phyloP scores from a whole-genome alignment of 2,888 invertebrate genomes.

The Rhingia rostrata region DNA sequence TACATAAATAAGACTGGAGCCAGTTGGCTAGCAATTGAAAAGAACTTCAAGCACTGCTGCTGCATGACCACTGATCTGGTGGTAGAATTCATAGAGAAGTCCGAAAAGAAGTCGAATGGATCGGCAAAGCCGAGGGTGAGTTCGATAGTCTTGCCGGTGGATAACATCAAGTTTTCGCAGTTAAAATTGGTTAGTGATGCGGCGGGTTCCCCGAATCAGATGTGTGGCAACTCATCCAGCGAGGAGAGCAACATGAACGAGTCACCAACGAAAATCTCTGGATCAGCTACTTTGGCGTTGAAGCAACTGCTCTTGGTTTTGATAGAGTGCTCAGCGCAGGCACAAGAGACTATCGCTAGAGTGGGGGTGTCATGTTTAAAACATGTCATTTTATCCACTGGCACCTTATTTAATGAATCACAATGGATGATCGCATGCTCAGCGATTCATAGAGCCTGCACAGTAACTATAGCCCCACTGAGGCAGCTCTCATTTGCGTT shows the following conservation, averaged over 20 bases:
- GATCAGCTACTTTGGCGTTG: slow-evolving; percentile 90
- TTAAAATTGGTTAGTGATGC: slow-evolving; percentile 81
- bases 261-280: slow-evolving; percentile 84
- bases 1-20: slow-evolving; percentile 88
- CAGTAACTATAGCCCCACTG: slow-evolving; percentile 93
- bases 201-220: slow-evolving; percentile 74
- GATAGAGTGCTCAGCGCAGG: slow-evolving; percentile 95
- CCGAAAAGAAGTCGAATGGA: slow-evolving; percentile 84
- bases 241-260: slow-evolving; percentile 81
- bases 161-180: slow-evolving; percentile 81
- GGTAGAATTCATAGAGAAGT: slow-evolving; percentile 91
- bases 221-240: slow-evolving; percentile 77
- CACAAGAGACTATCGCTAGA: slow-evolving; percentile 94
- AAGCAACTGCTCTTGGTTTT: slow-evolving; percentile 93
- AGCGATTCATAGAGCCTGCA: slow-evolving; percentile 92
- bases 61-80: slow-evolving; percentile 96
- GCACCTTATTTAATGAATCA: slow-evolving; percentile 89
- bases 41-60: slow-evolving; percentile 97
- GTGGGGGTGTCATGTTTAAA: slow-evolving; percentile 96
- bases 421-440: slow-evolving; percentile 95
- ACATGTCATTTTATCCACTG: slow-evolving; percentile 92
- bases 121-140: slow-evolving; percentile 79
- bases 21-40: slow-evolving; percentile 90
- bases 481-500: slow-evolving; percentile 95
- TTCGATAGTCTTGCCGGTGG: slow-evolving; percentile 81